These are phyloP conservation scores for Carapus acus DNA, from an alignment of 2,797 vertebrate genomes.

Conservation along the genomic window DNA sequence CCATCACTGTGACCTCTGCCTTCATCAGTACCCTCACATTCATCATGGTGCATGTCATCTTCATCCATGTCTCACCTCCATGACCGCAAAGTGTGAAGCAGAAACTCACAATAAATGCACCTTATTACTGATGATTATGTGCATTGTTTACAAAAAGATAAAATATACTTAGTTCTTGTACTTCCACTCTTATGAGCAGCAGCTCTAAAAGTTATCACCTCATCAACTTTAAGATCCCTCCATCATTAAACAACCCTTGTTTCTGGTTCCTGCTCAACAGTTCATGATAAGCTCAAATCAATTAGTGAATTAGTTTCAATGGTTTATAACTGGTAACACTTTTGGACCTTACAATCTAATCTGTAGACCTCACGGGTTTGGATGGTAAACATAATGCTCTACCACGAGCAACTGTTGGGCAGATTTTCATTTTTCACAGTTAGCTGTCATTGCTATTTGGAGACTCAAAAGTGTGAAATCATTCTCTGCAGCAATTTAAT, in stretches of 20 bases:
- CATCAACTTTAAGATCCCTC: too few relatives aligned
- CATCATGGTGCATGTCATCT: background rate
- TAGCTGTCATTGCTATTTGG: background rate
- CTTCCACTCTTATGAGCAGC: too few relatives aligned
- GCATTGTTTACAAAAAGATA: background rate
- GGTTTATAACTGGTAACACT: background rate
- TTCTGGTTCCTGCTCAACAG: too few relatives aligned
- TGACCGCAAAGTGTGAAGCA: slow-evolving; percentile 9
- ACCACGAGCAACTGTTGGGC: background rate
- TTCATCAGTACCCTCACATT: slow-evolving; percentile 34
- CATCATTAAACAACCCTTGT: too few relatives aligned
- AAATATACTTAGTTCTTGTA: background rate
- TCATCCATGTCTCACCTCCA: slow-evolving; percentile 27
- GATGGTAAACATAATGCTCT: background rate
- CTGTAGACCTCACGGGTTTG: background rate
- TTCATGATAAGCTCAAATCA: background rate
- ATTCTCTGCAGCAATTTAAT: background rate
- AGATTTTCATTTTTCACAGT: background rate
- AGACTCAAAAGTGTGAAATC: background rate
- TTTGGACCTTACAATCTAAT: too few relatives aligned
- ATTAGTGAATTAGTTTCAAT: background rate
- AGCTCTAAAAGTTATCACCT: too few relatives aligned
- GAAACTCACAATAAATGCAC: background rate
- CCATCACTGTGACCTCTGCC: slow-evolving; percentile 38
- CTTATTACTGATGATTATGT: background rate